Conservation (phyloP, 1,140 invertebrate species). For the Schlechtendalia chinensis region DNA sequence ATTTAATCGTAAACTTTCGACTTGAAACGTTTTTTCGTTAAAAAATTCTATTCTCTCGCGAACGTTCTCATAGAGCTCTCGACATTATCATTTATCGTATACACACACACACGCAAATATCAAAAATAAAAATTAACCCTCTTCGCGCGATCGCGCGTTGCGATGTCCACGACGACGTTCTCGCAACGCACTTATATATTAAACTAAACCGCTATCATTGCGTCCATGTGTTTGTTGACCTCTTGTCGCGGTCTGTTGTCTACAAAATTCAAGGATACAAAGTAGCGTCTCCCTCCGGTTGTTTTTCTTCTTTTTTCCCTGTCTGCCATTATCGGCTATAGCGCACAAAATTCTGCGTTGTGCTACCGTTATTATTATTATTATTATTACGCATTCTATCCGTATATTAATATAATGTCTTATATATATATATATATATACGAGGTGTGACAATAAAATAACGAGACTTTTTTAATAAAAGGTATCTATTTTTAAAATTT, state of each 20-base stretch:
- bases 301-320: background rate
- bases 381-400: background rate
- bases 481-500: no score
- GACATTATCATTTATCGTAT: background rate
- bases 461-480: no score
- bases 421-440: no score
- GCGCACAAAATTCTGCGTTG: background rate
- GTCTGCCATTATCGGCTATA: background rate
- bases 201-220: constrained; percentile 2
- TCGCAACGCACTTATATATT: background rate
- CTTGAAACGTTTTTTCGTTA: background rate
- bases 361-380: no score
- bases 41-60: no score
- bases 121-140: background rate
- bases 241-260: constrained; percentile 29
- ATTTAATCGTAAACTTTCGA: background rate
- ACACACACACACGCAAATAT: no score
- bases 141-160: background rate
- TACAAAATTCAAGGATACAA: constrained; percentile 41
- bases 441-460: no score
- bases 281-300: constrained; percentile 23
- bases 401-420: background rate
- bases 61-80: background rate
- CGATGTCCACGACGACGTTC: background rate
- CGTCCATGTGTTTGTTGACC: constrained; percentile 30